Conservation (phyloP, 2,113 vertebrate genomes). For the Dascyllus trimaculatus region DNA sequence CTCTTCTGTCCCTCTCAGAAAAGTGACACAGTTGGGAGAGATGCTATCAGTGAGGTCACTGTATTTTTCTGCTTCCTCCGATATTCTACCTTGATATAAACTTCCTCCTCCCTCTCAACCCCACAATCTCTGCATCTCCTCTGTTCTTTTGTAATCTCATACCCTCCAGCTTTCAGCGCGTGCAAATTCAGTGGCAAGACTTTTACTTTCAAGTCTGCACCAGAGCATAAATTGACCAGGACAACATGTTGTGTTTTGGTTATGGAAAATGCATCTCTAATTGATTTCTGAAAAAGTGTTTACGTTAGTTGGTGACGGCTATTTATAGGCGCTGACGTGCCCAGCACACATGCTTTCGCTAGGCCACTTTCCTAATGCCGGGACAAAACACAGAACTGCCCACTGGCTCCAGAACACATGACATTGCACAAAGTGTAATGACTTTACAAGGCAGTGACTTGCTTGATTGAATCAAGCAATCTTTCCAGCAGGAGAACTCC, state of each 20-base stretch:
- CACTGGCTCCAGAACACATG: slow-evolving; percentile 71
- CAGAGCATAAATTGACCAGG: slow-evolving; percentile 20
- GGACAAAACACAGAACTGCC: slow-evolving; percentile 41
- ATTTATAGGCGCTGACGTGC: slow-evolving; percentile 75
- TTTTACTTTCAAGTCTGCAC: slow-evolving; percentile 18
- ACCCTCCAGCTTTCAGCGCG: slow-evolving; percentile 39
- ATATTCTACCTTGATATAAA: slow-evolving; percentile 65
- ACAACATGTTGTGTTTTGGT: slow-evolving; percentile 28
- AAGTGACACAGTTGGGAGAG: slow-evolving; percentile 62
- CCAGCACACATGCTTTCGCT: slow-evolving; percentile 51
- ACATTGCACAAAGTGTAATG: slow-evolving; percentile 82
- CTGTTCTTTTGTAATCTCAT: slow-evolving; percentile 45
- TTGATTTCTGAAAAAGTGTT: slow-evolving; percentile 69
- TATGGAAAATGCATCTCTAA: slow-evolving; percentile 53
- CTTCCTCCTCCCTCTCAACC: slow-evolving; percentile 45
- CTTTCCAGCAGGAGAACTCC: slow-evolving; percentile 67
- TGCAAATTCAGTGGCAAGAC: slow-evolving; percentile 48
- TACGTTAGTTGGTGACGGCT: slow-evolving; percentile 64
- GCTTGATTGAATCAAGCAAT: slow-evolving; percentile 79
- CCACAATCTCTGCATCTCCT: slow-evolving; percentile 62
- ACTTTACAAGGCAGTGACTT: slow-evolving; percentile 74
- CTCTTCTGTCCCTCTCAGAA: slow-evolving; percentile 45
- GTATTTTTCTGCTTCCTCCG: slow-evolving; percentile 60
- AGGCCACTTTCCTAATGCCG: slow-evolving; percentile 55
- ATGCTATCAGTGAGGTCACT: slow-evolving; percentile 78